A percentile compares a stretch with the other conserved stretches of the same genome.
Conservation (phyloP, 2,888 invertebrate species). For the Noctua janthe region DNA sequence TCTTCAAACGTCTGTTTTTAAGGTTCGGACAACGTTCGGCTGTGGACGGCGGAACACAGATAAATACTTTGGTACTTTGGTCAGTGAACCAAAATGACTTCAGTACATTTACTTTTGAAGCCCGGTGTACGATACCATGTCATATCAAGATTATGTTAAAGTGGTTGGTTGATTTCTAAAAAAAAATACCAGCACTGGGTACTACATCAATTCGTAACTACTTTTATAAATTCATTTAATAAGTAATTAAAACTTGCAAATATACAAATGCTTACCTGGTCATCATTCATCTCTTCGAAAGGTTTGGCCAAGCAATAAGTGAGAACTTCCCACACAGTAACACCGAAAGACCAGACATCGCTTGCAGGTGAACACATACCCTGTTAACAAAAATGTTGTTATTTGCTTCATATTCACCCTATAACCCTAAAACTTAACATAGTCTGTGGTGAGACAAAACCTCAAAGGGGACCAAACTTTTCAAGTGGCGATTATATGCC, state of each 20-base stretch:
- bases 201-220: neutral
- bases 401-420: neutral
- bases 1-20: neutral
- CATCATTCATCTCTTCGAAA: constrained; percentile 95
- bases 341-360: constrained; percentile 98
- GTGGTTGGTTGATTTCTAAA: neutral
- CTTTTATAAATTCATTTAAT: neutral
- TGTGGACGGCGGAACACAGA: neutral
- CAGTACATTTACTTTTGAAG: neutral
- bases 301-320: constrained; percentile 95
- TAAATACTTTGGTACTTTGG: neutral
- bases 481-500: neutral
- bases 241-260: neutral
- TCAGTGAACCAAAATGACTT: neutral
- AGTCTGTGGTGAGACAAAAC: neutral
- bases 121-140: neutral
- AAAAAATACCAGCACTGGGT: neutral
- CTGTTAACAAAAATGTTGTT: constrained; percentile 83
- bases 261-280: constrained; percentile 91
- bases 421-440: neutral
- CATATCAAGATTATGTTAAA: neutral
- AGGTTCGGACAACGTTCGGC: neutral
- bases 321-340: constrained; percentile 97
- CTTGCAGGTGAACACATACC: constrained; percentile 96
- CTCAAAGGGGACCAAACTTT: neutral